phyloP scores from a whole-genome alignment of 2,113 vertebrate genomes.

The Saguinus midas region DNA sequence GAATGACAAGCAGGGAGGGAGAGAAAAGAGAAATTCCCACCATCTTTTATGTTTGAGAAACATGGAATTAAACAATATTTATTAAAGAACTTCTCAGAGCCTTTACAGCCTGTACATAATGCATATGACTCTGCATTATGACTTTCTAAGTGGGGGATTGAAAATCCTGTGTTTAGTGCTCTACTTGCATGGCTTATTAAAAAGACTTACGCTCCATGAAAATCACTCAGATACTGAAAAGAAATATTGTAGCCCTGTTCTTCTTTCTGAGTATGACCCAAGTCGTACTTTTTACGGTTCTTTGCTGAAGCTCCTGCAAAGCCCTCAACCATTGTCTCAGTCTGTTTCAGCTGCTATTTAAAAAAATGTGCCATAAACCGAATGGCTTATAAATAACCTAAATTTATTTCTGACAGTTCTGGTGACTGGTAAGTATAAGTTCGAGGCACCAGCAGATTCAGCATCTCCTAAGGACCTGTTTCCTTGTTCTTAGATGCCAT shows the following conservation, averaged over 20 bases:
- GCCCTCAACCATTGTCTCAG: background rate
- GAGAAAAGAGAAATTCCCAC: background rate
- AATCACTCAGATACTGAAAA: background rate
- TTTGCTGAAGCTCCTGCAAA: background rate
- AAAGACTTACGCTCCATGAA: background rate
- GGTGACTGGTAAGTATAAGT: background rate
- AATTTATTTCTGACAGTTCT: background rate
- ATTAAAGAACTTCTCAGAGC: background rate
- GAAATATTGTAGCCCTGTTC: background rate
- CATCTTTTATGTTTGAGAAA: background rate
- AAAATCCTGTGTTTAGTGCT: background rate
- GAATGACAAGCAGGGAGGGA: too few relatives aligned
- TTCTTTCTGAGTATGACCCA: background rate
- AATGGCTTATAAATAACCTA: background rate
- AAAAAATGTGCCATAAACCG: background rate
- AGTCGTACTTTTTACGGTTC: background rate
- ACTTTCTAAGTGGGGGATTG: background rate
- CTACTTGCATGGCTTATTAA: background rate
- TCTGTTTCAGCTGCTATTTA: background rate
- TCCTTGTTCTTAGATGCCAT: background rate
- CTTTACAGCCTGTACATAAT: background rate
- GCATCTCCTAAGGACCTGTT: background rate
- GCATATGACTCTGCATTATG: background rate
- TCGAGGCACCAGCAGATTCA: background rate
- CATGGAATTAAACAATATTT: background rate